These are phyloP conservation scores for Cacatua alba DNA, from an alignment of 2,113 vertebrate genomes.

Conservation along the genomic window DNA sequence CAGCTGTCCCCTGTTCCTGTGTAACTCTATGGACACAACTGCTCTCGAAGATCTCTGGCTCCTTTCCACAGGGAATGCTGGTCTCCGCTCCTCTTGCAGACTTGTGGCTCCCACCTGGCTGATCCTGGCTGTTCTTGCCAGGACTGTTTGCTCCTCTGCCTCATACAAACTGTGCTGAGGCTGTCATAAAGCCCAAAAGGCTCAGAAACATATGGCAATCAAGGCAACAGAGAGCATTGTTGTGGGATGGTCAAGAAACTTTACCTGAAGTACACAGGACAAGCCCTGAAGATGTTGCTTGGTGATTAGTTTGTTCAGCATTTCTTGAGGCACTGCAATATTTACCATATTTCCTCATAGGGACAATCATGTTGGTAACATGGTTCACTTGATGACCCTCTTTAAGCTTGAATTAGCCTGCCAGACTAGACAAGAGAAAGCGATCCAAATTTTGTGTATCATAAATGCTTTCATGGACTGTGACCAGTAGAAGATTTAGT, in stretches of 20 bases:
- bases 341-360: neutral
- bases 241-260: neutral
- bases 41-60: neutral
- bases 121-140: fast-evolving
- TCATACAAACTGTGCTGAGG: neutral
- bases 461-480: neutral
- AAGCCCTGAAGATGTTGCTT: neutral
- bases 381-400: neutral
- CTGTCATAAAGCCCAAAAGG: neutral
- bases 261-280: neutral
- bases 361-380: neutral
- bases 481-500: neutral
- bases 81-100: neutral
- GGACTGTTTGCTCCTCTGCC: neutral
- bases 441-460: neutral
- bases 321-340: slow-evolving; percentile 20
- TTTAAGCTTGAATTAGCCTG: neutral
- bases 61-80: neutral
- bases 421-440: neutral
- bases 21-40: neutral
- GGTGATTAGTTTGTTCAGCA: neutral
- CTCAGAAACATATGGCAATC: neutral
- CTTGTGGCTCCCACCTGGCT: neutral
- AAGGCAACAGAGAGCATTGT: neutral
- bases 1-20: neutral